phyloP scores from a whole-genome alignment of 2,888 invertebrate species.

The Stenchaetothrips biformis region DNA sequence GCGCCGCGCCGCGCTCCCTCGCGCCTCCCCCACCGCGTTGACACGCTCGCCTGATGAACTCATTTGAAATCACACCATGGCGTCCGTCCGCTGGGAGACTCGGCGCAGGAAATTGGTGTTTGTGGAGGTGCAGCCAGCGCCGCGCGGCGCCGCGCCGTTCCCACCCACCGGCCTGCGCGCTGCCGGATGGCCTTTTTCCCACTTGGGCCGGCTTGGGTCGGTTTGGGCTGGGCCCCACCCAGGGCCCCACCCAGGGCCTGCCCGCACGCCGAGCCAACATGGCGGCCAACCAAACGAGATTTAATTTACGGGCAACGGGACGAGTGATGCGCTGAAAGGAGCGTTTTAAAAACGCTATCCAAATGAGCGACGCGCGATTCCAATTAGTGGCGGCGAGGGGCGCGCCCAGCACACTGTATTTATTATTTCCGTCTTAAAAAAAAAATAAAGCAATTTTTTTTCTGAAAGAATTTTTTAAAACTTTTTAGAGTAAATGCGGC shows the following conservation, averaged over 20 bases:
- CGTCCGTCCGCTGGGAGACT: no score
- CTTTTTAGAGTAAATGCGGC: no score
- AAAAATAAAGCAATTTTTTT: no score
- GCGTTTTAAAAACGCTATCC: neutral
- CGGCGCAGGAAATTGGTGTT: no score
- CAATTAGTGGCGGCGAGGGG: constrained; percentile 1
- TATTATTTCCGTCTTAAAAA: no score
- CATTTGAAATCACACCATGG: no score
- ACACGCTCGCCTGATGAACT: no score
- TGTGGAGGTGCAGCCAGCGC: no score
- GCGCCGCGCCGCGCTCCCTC: no score
- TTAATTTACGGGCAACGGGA: neutral
- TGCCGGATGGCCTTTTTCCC: neutral
- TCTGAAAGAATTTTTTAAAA: no score
- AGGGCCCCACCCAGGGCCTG: neutral
- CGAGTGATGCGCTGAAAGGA: neutral
- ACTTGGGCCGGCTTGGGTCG: neutral
- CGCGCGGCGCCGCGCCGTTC: neutral
- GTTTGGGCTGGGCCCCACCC: neutral
- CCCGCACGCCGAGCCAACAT: neutral
- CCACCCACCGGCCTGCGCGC: neutral
- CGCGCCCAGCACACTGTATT: no score
- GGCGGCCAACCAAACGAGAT: neutral
- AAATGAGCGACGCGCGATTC: neutral
- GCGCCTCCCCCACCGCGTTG: no score